Base-by-base conservation (phyloP, 2,888 invertebrate genomes). In the Ectobius pallidus region DNA sequence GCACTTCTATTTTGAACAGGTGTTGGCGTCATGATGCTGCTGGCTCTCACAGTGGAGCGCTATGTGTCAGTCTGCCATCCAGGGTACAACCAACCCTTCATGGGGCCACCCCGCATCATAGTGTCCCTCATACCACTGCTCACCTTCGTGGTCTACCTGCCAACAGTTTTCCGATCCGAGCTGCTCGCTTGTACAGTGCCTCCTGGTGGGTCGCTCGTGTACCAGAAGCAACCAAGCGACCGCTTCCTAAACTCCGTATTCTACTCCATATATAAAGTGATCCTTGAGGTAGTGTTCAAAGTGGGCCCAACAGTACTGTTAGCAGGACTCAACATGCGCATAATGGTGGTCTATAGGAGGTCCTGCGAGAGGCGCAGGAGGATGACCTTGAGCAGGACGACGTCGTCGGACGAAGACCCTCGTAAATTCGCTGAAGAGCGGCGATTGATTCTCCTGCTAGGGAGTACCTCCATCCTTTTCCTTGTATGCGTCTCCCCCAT, bases 41-140 rank as follows among this genome's bases (percentile, higher is more conserved):
- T 92, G 69, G 90, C 91, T 11, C 84, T 92, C 77, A 92, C 92
- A 20, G 86, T 91, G 74, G 92, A 92, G 80, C 86, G 92, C 52
- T 92, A 91, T 82, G 88, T 91, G 39, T 91, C 91, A 74, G 91
- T 92, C 6, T 92, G 92, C 78, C 90, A 90, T 82, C 91, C 92
- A 2, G 89, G 91, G 3, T 87, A 89, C 77, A 86, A 89, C 18
- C 84, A 90, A 61, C 90, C 91, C 3, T 86, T 90, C 61, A 85
- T 90, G 81, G 90, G 91, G 44, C 89, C 90, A 18, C 86, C 88
- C 78, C 86, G 88, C 27, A 76, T 87, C 69, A 88, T 90, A 4
- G 90, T 91, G 61, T 85, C 86, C 62, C 83, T 90, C 71, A 89
- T 90, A 75, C 89, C 90, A 16, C 78, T 91, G 72, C 83, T 87